Evolutionary conservation across 2,113 vertebrate species (phyloP), one percentile per base, ranked within the genome.

Genomic region (Apus apus): DNA sequence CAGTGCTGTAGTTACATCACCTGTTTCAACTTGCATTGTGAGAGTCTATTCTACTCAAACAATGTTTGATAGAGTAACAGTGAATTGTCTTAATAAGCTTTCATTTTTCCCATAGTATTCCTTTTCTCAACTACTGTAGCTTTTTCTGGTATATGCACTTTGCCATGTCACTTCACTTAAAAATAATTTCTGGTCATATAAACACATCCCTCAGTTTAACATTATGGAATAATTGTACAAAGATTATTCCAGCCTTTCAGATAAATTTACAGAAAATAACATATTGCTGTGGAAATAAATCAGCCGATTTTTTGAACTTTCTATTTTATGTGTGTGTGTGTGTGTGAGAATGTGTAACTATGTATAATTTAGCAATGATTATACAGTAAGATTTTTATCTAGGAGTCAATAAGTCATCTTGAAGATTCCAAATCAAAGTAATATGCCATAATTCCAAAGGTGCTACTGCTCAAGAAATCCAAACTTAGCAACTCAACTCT

Each of bases 401-500:
- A 58, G 34, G n/a, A 93, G 61, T 73, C 85, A 76, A 74, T 61
- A 96, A 93, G 61, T 94, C 43, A 40, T 30, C 77, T 88, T 94
- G 72, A 95, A 87, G 65, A 90, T 74, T 86, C 20, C 13, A 78
- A 71, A 91, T 89, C 36, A 87, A 94, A 61, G 83, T 87, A 90
- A 90, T 46, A 82, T 0, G 5, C 65, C 21, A 60, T 57, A 75
- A 76, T 91, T 61, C 57, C 79, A 84, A 87, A 83, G 27, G 40
- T 13, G 54, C 72, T 85, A 34, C 43, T 43, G 78, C 19, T 86
- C 70, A 96, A 97, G 93, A 93, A 95, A 98, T 73, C 83, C 77
- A 97, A 94, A 89, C 87, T 80, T 76, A 78, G 51, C 89, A 94
- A 84, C 56, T 84, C 58, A 90, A 78, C 92, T 97, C 96, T 96